phyloP scores from a whole-genome alignment of 2,797 vertebrate species.

The Semaprochilodus insignis region DNA sequence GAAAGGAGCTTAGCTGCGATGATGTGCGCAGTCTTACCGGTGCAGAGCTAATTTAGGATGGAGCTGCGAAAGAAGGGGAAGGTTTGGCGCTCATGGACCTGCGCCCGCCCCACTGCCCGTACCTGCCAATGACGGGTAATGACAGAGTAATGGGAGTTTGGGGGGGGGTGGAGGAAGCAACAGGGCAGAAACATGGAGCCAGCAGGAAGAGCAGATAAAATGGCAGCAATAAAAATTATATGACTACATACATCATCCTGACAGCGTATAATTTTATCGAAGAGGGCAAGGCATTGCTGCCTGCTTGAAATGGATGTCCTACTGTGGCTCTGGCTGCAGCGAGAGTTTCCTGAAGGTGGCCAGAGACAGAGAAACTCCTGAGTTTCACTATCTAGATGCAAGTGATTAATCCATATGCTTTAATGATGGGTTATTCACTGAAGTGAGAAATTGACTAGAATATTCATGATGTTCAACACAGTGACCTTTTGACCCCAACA shows the following conservation, averaged over 20 bases:
- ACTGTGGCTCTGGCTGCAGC: slow-evolving; percentile 4
- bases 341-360: slow-evolving; percentile 19
- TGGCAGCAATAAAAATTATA: slow-evolving; percentile 62
- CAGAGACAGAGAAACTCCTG: slow-evolving; percentile 6
- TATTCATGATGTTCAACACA: slow-evolving; percentile 21
- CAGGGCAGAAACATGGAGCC: slow-evolving; percentile 52
- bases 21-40: slow-evolving; percentile 11
- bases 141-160: slow-evolving; percentile 53
- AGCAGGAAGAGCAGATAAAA: slow-evolving; percentile 60
- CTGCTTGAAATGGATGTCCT: slow-evolving; percentile 46
- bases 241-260: slow-evolving; percentile 65
- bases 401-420: not conserved
- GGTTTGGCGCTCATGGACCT: slow-evolving; percentile 26
- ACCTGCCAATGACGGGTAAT: slow-evolving; percentile 51
- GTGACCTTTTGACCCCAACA: slow-evolving; percentile 17
- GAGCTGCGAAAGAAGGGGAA: slow-evolving; percentile 2
- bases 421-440: slow-evolving; percentile 12
- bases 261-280: slow-evolving; percentile 62
- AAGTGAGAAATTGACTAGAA: slow-evolving; percentile 5
- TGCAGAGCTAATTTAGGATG: slow-evolving; percentile 52
- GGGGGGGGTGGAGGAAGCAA: slow-evolving; percentile 33
- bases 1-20: slow-evolving; percentile 11
- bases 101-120: slow-evolving; percentile 3
- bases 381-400: slow-evolving; percentile 12
- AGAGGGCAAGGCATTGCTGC: slow-evolving; percentile 53